Percentiles rank a stretch among this genome's conserved stretches.
Evolutionary conservation across 2,888 invertebrate genomes (phyloP).

Genomic region (Phorcus lineatus): DNA sequence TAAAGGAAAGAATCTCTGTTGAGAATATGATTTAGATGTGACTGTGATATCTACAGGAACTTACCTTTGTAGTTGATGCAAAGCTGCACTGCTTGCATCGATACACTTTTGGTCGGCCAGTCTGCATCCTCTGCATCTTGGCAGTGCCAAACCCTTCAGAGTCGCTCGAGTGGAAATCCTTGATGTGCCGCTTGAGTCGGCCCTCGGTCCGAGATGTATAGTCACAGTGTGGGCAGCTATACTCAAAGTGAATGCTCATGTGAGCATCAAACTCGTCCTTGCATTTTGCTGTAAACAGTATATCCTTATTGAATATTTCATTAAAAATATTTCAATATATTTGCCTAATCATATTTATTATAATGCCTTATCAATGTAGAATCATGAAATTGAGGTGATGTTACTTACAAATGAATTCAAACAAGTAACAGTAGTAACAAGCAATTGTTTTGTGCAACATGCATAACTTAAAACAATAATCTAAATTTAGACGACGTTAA

Average conservation of each 20-base stretch:
- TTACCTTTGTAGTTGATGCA: conserved; percentile 86
- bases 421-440: too few relatives aligned
- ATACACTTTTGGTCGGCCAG: conserved; percentile 82
- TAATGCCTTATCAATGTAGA: too few relatives aligned
- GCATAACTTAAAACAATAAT: too few relatives aligned
- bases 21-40: too few relatives aligned
- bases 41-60: too few relatives aligned
- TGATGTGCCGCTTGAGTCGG: conserved; percentile 78
- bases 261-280: conserved; percentile 77
- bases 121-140: conserved; percentile 62
- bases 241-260: conserved; percentile 78
- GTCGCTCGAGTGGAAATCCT: conserved; percentile 77
- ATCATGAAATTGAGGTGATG: background rate
- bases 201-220: conserved; percentile 79
- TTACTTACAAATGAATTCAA: background rate
- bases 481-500: background rate
- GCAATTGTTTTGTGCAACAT: too few relatives aligned
- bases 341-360: too few relatives aligned
- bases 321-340: background rate
- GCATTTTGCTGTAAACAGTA: conserved; percentile 70
- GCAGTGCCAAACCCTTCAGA: conserved; percentile 71
- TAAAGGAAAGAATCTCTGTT: too few relatives aligned
- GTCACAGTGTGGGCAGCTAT: conserved; percentile 79
- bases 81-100: conserved; percentile 95
- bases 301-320: background rate